Base-by-base conservation (phyloP, 2,113 vertebrate genomes). In the Chamaetylas fuelleborni region DNA sequence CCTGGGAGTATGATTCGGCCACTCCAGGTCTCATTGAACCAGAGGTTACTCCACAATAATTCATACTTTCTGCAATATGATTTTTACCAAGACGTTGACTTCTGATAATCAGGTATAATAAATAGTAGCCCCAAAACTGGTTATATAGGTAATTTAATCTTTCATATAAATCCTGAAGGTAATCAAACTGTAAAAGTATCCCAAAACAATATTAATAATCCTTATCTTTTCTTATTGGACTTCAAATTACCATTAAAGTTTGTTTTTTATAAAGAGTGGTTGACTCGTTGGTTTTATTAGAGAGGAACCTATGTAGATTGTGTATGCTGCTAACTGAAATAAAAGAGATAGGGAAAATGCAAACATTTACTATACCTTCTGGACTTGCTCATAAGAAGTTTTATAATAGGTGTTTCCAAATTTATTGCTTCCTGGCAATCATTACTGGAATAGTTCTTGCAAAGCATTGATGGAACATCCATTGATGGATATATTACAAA, bases 371-470 rank as follows among this genome's bases (percentile, higher is more conserved):
- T 65, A 26, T 70, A 67, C 81, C 19, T 91, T 82, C 81, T 92
- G 73, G 40, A 84, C 45, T 93, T 95, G 62, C 58, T 82, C 29
- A 20, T 61, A 91, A 93, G 79, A 92, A 74, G 56, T 94, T 94
- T 88, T 93, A 81, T 79, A 79, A 84, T 69, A 82, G 24, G 9
- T 84, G 87, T 96, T 96, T 95, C 90, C 78, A 22, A 95, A 42
- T 85, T 73, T 88, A 88, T 95, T 74, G 64, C 93, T 97, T 94
- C 82, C 51, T 45, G 65, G 29, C 38, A 61, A n/a, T 83, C 34
- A 60, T 85, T 81, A 81, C 70, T 93, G 72, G 80, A 92, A 88
- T 25, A 90, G 61, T 61, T 94, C 92, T 90, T 86, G 84, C 81
- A 95, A 61, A 90, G 88, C 88, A 82, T n/a, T 77, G 94, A 81